phyloP scores from a whole-genome alignment of 2,888 invertebrate genomes.

The Stegana nigrithorax region DNA sequence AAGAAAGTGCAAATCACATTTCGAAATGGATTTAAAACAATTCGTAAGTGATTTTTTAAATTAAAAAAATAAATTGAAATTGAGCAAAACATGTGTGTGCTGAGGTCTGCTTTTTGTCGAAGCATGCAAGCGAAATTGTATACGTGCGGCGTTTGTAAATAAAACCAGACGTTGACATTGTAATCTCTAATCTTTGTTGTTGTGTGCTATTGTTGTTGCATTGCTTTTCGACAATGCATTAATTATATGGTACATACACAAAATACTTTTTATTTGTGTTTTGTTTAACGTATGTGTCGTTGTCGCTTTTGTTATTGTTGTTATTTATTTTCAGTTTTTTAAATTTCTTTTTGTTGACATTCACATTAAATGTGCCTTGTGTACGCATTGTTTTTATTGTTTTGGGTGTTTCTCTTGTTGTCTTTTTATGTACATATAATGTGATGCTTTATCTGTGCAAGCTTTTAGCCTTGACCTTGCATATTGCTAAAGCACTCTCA shows the following conservation, averaged over 20 bases:
- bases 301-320: conserved; percentile 14
- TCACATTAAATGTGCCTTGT: conserved; percentile 8
- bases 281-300: no score
- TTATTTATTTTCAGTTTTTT: conserved; percentile 4
- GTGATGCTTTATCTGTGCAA: conserved; percentile 32
- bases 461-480: conserved; percentile 59
- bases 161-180: not conserved
- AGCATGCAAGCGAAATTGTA: not conserved
- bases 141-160: not conserved
- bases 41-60: conserved; percentile 47
- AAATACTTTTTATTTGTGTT: conserved; percentile 28
- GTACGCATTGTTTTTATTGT: conserved; percentile 5
- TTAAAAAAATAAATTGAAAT: not conserved
- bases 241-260: conserved; percentile 16
- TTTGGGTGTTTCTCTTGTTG: conserved; percentile 9
- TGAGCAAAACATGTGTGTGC: not conserved
- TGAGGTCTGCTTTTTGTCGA: not conserved
- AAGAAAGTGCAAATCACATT: not conserved
- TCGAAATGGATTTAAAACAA: conserved; percentile 41
- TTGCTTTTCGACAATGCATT: not conserved
- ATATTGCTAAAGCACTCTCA: conserved; percentile 26
- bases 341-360: conserved; percentile 21
- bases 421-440: no score
- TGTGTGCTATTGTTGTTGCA: no score
- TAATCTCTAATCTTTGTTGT: not conserved